Conservation (phyloP, 2,888 invertebrate genomes). For the Amblyteles armatorius region DNA sequence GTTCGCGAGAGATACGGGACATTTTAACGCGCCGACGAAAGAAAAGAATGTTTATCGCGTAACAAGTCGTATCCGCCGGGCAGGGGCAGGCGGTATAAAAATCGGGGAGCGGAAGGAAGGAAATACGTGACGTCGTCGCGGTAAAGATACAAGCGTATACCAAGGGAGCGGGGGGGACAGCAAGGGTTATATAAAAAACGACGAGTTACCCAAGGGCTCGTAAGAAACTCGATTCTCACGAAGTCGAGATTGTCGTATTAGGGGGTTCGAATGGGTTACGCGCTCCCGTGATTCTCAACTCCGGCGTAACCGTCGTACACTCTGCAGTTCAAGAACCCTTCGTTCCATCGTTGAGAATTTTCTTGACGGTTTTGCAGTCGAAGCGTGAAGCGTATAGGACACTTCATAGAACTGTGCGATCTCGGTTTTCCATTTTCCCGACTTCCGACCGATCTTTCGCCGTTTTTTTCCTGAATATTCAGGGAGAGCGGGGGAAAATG, state of each 20-base stretch:
- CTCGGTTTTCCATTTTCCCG: not conserved
- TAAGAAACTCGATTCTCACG: not conserved
- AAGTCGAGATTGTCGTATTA: slow-evolving; percentile 22
- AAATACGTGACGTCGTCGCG: slow-evolving; percentile 16
- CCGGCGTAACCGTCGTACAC: not conserved
- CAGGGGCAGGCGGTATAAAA: not conserved
- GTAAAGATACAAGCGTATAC: slow-evolving; percentile 24
- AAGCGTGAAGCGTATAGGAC: not conserved
- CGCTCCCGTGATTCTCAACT: slow-evolving; percentile 19
- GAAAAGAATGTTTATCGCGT: not conserved
- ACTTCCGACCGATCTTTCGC: not conserved
- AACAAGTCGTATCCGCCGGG: slow-evolving; percentile 9
- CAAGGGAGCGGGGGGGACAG: not conserved
- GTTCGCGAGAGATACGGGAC: slow-evolving; percentile 2
- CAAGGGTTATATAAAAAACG: not conserved
- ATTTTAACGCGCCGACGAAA: not conserved
- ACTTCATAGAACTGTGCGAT: not conserved
- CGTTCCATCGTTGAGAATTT: not conserved
- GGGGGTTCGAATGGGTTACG: slow-evolving; percentile 16
- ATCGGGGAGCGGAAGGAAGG: slow-evolving; percentile 10
- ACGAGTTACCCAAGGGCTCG: slow-evolving; percentile 11
- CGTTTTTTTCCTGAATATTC: not conserved
- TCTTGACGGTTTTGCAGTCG: not conserved
- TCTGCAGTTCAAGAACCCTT: not conserved
- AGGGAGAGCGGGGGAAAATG: too few species aligned